A percentile compares a stretch with the other conserved stretches of the same genome.
Evolutionary conservation across 2,888 invertebrate species (phyloP).

Genomic region (Philereme vetulata): DNA sequence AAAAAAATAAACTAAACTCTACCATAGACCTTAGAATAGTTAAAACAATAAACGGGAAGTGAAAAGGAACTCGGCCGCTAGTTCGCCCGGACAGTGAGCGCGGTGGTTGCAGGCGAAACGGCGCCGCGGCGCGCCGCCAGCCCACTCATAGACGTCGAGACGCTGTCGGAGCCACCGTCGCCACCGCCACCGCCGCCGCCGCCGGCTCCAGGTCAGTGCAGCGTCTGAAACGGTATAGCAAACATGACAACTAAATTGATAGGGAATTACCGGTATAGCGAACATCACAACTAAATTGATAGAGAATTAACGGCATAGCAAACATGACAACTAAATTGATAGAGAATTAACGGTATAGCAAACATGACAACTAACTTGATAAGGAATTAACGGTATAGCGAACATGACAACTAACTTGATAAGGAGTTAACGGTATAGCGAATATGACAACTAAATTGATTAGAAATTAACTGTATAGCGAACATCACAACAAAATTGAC

Average conservation of each 20-base stretch:
- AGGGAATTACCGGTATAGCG: background rate
- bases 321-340: slow-evolving; percentile 35
- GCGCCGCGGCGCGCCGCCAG: slow-evolving; percentile 84
- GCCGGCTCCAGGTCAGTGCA: slow-evolving; percentile 84
- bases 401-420: slow-evolving; percentile 30
- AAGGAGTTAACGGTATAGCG: slow-evolving; percentile 64
- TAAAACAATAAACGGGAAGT: slow-evolving; percentile 23
- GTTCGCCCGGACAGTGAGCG: slow-evolving; percentile 49
- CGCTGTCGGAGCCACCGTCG: slow-evolving; percentile 85
- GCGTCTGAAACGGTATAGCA: slow-evolving; percentile 70
- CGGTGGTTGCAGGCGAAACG: slow-evolving; percentile 84
- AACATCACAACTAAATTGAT: too few relatives aligned
- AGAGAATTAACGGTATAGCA: background rate
- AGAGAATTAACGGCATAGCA: slow-evolving; percentile 64
- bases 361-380: too few relatives aligned
- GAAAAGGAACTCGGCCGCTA: slow-evolving; percentile 46
- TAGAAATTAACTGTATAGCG: too few relatives aligned
- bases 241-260: slow-evolving; percentile 35
- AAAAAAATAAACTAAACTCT: too few relatives aligned
- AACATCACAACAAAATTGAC: too few relatives aligned
- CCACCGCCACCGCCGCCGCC: slow-evolving; percentile 70
- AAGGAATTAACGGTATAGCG: slow-evolving; percentile 64
- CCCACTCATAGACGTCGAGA: slow-evolving; percentile 88
- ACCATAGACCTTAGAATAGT: slow-evolving; percentile 1
- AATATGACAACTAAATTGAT: slow-evolving; percentile 35